phyloP scores from a whole-genome alignment of 2,113 vertebrate genomes.

The Myiozetetes cayanensis region DNA sequence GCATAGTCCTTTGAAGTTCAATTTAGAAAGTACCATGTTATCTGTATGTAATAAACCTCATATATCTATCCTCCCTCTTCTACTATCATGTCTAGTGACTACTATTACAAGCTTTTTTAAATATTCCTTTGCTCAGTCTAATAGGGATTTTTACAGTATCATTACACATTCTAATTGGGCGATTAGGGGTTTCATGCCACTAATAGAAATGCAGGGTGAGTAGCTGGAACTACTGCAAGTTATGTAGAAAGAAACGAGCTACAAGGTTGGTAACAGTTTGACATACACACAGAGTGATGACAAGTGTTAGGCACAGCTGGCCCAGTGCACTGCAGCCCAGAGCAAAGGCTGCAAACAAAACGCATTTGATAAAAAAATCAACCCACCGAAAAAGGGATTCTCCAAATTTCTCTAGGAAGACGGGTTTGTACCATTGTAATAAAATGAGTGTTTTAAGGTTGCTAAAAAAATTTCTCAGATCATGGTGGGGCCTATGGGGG shows the following conservation, averaged over 20 bases:
- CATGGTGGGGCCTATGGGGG: background rate
- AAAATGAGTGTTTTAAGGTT: background rate
- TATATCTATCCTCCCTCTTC: constrained; percentile 6
- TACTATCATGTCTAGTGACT: background rate
- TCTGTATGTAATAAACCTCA: constrained; percentile 30
- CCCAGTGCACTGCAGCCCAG: background rate
- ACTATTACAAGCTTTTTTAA: background rate
- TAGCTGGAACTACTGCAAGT: background rate
- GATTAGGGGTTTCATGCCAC: constrained; percentile 2
- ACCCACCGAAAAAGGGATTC: background rate
- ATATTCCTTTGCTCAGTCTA: constrained; percentile 10
- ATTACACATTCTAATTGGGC: constrained; percentile 30
- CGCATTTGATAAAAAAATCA: background rate
- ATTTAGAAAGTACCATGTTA: constrained; percentile 24
- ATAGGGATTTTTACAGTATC: constrained; percentile 18
- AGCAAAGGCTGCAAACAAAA: background rate
- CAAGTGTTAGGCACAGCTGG: background rate
- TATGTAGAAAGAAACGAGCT: background rate
- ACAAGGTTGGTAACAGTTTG: background rate
- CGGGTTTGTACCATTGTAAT: background rate
- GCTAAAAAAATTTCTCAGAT: background rate
- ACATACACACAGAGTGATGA: background rate
- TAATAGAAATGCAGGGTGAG: background rate
- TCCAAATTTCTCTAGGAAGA: background rate
- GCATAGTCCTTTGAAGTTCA: constrained; percentile 37